A percentile compares a stretch with the other conserved stretches of the same genome.
phyloP scores from a whole-genome alignment of 1,140 invertebrate genomes.

The Caenorhabditis briggsae region DNA sequence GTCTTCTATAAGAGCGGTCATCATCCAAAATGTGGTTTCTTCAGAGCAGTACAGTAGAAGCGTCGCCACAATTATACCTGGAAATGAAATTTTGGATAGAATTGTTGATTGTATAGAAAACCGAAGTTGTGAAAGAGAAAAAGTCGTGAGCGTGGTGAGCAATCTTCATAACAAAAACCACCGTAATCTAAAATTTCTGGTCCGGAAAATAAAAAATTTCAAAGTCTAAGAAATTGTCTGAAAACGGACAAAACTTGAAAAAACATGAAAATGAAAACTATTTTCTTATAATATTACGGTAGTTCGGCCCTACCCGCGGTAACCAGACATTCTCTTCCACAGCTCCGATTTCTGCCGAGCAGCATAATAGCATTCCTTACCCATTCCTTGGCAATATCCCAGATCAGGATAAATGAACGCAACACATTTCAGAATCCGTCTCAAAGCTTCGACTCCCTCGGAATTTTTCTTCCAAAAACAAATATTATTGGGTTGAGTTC shows the following conservation, averaged over 20 bases:
- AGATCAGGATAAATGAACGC: slow-evolving; percentile 99
- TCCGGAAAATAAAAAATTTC: too few species aligned
- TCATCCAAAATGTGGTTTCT: slow-evolving; percentile 98
- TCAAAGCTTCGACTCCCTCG: slow-evolving; percentile 87
- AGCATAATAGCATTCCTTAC: slow-evolving; percentile 80
- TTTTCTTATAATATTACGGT: too few species aligned
- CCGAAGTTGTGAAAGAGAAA: too few species aligned
- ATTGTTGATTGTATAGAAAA: too few species aligned
- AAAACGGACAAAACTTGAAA: too few species aligned
- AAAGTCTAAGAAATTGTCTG: too few species aligned
- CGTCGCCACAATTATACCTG: slow-evolving; percentile 83
- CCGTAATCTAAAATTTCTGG: too few species aligned
- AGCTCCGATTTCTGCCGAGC: neutral
- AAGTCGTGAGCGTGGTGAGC: too few species aligned
- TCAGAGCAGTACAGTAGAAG: slow-evolving; percentile 94
- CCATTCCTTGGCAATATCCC: slow-evolving; percentile 96
- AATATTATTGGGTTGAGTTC: slow-evolving; percentile 96
- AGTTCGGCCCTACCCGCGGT: too few species aligned
- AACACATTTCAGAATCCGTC: slow-evolving; percentile 89
- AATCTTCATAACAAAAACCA: too few species aligned
- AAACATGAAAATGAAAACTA: too few species aligned
- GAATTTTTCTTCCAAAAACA: slow-evolving; percentile 93
- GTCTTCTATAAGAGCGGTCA: slow-evolving; percentile 97
- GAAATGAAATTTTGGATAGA: neutral
- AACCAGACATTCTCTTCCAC: too few species aligned